These are phyloP conservation scores for Cremastinae sp. DNA, from an alignment of 2,888 invertebrate species.

Conservation along the genomic window DNA sequence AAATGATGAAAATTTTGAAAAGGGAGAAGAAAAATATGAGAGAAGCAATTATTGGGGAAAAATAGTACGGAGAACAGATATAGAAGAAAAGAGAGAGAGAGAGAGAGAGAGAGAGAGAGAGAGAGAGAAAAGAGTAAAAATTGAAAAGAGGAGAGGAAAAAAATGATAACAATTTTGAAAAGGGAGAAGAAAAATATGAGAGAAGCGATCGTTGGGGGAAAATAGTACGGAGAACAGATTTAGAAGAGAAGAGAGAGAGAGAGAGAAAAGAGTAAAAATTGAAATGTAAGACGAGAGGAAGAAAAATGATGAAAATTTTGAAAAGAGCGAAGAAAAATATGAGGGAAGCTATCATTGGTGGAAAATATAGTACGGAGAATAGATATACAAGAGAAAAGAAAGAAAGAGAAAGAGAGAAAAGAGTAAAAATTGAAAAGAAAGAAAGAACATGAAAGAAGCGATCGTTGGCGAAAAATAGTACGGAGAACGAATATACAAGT, in stretches of 20 bases:
- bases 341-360: slow-evolving; percentile 14
- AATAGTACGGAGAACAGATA: slow-evolving; percentile 10
- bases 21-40: slow-evolving; percentile 3
- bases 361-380: slow-evolving; percentile 5
- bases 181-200: not conserved
- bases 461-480: no score
- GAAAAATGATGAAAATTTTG: no score
- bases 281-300: no score
- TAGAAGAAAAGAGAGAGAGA: slow-evolving; percentile 22
- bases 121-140: not conserved
- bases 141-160: slow-evolving; percentile 10
- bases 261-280: no score
- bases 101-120: slow-evolving; percentile 11
- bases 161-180: not conserved
- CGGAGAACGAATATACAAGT: slow-evolving; percentile 15
- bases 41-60: no score
- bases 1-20: not conserved
- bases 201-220: no score
- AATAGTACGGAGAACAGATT: no score
- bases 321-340: no score
- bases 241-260: no score
- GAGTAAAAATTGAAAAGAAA: not conserved
- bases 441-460: not conserved
- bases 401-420: slow-evolving; percentile 15
- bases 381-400: not conserved